Evolutionary conservation across 2,888 invertebrate genomes (phyloP), one percentile per base, ranked within the genome.

Genomic region (Sarcophaga caerulescens): DNA sequence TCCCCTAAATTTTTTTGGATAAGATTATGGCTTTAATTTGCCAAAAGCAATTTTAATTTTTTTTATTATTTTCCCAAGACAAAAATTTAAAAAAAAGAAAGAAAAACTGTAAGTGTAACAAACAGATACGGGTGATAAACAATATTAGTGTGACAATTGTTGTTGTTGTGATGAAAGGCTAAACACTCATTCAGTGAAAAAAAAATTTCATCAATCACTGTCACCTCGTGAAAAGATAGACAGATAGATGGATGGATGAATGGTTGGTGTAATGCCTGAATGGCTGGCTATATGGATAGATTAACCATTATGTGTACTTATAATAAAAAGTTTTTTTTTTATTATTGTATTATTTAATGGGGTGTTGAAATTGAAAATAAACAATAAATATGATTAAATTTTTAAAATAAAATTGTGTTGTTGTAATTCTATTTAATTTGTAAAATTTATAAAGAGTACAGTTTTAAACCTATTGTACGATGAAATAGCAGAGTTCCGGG

Each of bases 101-200:
- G 23, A 21, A 23, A 66, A 62, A 62, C 5, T 83, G 35, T 69
- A 35, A 75, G 47, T 70, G 79, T 75, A 66, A 75, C 73, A 19
- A 19, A 68, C 66, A 84, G 78, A 81, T 86, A 71, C 78, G 86
- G 81, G 81, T 68, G 81, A 79, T 86, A 81, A 81, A 86, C 66
- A 79, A 73, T 35, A 68, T 65, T 44, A 86, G 78, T 10, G 35
- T 78, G 84, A 86, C 84, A 86, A 86, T 82, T 82, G 82, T 73
- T 75, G 63, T 82, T 82, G 79, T 73, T 75, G 63, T 86, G 86
- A 84, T 78, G 86, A 81, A 86, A 86, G 81, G 81, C 78, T 84
- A 77, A 86, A 86, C 57, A 65, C 60, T 80, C 59, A 68, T 66
- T 80, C 71, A 83, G 44, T 81, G 35, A 57, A 69, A 75, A 45